phyloP scores from a whole-genome alignment of 1,140 invertebrate genomes.

The roundworm (Caenorhabditis elegans) region WBcel235 BX284606.5:11057001-11057500 shows the following conservation, averaged over 20 bases:
- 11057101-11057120: not conserved
- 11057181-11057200: not conserved
- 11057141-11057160: not conserved
- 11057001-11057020: no score
- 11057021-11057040: no score
- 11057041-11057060: not conserved
- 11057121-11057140: slow-evolving; percentile 1
- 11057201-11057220: not conserved
- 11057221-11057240: slow-evolving; percentile 12
- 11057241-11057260: not conserved
- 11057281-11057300: not conserved
- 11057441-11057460: slow-evolving; percentile 30
- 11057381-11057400: slow-evolving; percentile 23
- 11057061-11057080: not conserved
- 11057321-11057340: not conserved
- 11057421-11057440: slow-evolving; percentile 32
- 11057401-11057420: slow-evolving; percentile 21
- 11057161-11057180: not conserved
- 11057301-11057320: not conserved
- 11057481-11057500: slow-evolving; percentile 23
- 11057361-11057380: slow-evolving; percentile 29
- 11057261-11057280: slow-evolving; percentile 20
- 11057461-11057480: slow-evolving; percentile 26
- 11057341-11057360: slow-evolving; percentile 6
- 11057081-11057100: not conserved